These are phyloP conservation scores for Microtus montanus DNA, from an alignment of 2,113 vertebrate species.

Conservation along the genomic window DNA sequence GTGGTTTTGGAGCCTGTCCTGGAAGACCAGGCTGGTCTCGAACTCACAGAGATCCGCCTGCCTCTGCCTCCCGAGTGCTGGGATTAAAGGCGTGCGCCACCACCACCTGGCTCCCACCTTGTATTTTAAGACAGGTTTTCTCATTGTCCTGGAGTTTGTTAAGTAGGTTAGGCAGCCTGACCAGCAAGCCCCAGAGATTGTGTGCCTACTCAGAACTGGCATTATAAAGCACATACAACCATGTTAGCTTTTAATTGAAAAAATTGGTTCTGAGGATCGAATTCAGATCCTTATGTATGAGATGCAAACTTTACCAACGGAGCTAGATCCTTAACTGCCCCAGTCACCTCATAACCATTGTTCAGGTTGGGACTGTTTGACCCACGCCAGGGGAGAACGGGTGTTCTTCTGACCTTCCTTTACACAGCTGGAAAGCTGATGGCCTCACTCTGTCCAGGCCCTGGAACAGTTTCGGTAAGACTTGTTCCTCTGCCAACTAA, in stretches of 20 bases:
- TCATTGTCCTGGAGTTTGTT: background rate
- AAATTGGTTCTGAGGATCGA: background rate
- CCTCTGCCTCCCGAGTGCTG: no score
- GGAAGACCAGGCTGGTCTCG: no score
- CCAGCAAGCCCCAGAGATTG: no score
- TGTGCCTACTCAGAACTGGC: background rate
- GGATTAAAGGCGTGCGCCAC: no score
- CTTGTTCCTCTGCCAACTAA: background rate
- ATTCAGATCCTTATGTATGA: background rate
- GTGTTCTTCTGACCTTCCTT: background rate
- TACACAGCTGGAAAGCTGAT: background rate
- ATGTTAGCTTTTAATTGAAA: background rate
- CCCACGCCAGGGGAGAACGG: background rate
- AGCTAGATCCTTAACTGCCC: background rate
- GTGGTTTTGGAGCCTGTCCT: no score
- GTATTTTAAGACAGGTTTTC: background rate
- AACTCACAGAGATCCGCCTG: no score
- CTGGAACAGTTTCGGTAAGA: background rate
- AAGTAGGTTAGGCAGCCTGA: background rate
- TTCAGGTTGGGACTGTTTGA: background rate
- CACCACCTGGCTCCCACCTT: background rate
- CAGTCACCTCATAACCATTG: background rate
- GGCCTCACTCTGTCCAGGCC: background rate
- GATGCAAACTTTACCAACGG: background rate
- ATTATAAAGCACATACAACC: background rate